Conservation (phyloP, 1,140 invertebrate species). For the Hylaeus volcanicus region DNA sequence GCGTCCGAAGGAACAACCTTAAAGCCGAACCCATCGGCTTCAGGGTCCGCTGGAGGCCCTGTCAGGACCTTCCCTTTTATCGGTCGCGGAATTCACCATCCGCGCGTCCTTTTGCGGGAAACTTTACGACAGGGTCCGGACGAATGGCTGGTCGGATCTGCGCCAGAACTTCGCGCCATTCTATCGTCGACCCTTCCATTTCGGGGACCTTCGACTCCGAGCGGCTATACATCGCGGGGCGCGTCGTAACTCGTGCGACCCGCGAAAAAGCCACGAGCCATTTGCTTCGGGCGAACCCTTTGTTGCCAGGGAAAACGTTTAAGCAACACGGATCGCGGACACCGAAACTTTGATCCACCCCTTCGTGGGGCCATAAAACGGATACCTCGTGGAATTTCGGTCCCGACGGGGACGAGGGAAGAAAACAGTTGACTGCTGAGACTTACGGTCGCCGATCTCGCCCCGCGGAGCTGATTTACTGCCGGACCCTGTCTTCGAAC, state of each 20-base stretch:
- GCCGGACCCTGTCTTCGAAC: slow-evolving; percentile 17
- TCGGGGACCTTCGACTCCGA: neutral
- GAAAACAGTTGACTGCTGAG: slow-evolving; percentile 33
- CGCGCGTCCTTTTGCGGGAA: neutral
- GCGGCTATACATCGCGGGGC: slow-evolving; percentile 34
- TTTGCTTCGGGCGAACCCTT: slow-evolving; percentile 26
- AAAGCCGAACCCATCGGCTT: too few relatives aligned
- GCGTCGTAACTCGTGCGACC: slow-evolving; percentile 41
- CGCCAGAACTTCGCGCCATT: slow-evolving; percentile 14
- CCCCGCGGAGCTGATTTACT: slow-evolving; percentile 52
- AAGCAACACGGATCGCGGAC: slow-evolving; percentile 2
- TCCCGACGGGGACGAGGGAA: slow-evolving; percentile 5
- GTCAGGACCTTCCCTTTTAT: neutral
- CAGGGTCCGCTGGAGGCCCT: too few relatives aligned
- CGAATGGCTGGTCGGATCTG: neutral
- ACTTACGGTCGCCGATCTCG: slow-evolving; percentile 48
- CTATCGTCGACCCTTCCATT: slow-evolving; percentile 28
- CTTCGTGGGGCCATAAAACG: slow-evolving; percentile 38
- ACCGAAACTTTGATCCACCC: slow-evolving; percentile 53
- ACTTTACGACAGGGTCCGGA: neutral
- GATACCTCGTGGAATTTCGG: slow-evolving; percentile 47
- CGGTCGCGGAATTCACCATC: neutral
- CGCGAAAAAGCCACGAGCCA: slow-evolving; percentile 24
- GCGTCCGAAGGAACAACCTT: too few relatives aligned
- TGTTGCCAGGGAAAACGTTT: slow-evolving; percentile 46